These are phyloP conservation scores for Moxostoma hubbsi DNA, from an alignment of 2,797 vertebrate species.

Conservation along the genomic window DNA sequence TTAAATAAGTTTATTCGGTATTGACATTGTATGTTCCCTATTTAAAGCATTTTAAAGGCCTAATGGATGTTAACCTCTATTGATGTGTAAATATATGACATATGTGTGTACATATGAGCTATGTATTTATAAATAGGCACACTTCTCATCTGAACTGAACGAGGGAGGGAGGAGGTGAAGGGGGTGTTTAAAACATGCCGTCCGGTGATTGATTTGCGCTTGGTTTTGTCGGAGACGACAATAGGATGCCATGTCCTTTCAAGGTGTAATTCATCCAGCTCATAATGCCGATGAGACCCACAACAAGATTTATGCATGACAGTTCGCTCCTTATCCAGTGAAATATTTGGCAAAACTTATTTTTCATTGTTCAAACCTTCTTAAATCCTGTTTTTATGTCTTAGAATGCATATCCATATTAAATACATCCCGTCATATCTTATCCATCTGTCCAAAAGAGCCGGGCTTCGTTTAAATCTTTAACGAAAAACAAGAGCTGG, in stretches of 20 bases:
- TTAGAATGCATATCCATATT: not conserved
- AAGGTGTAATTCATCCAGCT: conserved; percentile 12
- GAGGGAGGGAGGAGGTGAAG: not conserved
- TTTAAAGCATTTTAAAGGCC: no score
- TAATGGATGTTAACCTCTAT: no score
- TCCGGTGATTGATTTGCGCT: conserved; percentile 9
- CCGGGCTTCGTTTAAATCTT: conserved; percentile 77
- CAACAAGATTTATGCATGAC: not conserved
- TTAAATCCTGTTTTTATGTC: conserved; percentile 7
- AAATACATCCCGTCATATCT: conserved; percentile 42
- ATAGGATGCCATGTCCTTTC: conserved; percentile 19
- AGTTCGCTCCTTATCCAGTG: not conserved
- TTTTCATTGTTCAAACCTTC: not conserved
- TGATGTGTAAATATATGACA: no score
- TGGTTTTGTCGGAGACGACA: conserved; percentile 35
- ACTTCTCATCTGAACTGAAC: not conserved
- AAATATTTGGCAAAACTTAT: conserved; percentile 13
- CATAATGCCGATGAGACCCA: conserved; percentile 1
- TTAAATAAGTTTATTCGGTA: no score
- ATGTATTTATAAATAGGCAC: not conserved
- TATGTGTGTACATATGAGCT: not conserved
- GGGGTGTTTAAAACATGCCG: conserved; percentile 1
- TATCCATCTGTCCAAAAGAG: conserved; percentile 66
- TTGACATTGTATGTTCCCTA: no score
- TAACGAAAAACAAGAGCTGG: conserved; percentile 79